Base-by-base conservation (phyloP, 2,888 invertebrate genomes). In the Mimas tiliae region DNA sequence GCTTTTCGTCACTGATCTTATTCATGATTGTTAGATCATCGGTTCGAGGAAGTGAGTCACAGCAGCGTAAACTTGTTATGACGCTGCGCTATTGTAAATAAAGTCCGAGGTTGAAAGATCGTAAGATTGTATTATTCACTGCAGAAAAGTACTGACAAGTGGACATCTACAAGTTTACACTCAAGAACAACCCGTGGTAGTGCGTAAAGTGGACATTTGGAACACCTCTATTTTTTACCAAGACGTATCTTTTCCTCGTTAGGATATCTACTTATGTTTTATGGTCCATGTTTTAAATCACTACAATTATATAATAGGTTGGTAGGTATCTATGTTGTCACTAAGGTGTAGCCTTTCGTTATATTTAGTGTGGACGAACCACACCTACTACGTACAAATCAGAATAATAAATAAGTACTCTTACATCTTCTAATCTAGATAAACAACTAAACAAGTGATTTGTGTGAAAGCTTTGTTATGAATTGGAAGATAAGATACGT, bases 21-120 rank as follows among this genome's bases (percentile, higher is more conserved):
- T 84, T 87, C 81, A 84, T 72, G 72, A 75, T 74, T 70, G 62
- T 82, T 78, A 82, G 75, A 79, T 85, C 85, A 85, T 74, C 73
- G 34, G 58, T 58, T 67, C 69, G 62, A 72, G 67, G 70, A 72
- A 74, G 70, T 78, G 76, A 77, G 72, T 83, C 85, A 80, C 75
- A 70, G 74, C 52, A n/a, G 47, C 67, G 51, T 68, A 58, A 63
- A 64, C 62, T 62, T 62, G 14, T 53, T 53, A 63, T 66, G 66
- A 66, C 66, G 65, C 14, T 58, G 27, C 27, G 1, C 19, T 58
- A 65, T 65, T 38, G 58, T 65, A 65, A 65, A 65, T 58, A 65
- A 58, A 48, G 58, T 19, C 48, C 65, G 65, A 65, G 65, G 58
- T 65, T 65, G 48, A 19, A 34, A 65, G n/a, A 47, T 47, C 53